Conservation (phyloP, 2,888 invertebrate genomes). For the Thecophora atra region DNA sequence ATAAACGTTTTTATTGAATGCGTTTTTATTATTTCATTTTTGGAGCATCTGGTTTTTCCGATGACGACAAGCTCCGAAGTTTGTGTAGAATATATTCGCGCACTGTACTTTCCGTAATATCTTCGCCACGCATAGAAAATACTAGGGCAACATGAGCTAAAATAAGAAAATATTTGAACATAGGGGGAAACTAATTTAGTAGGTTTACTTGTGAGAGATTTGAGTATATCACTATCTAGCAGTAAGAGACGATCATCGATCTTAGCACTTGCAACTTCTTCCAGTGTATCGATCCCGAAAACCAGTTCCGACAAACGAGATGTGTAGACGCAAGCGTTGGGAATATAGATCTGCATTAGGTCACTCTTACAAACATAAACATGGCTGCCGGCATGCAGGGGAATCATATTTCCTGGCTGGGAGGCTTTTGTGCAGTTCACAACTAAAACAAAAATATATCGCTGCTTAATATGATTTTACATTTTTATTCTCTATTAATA, state of each 20-base stretch:
- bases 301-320: constrained; percentile 61
- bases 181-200: neutral
- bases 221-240: constrained; percentile 53
- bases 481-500: neutral
- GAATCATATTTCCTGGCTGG: constrained; percentile 49
- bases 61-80: constrained; percentile 49
- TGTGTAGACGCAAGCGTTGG: constrained; percentile 62
- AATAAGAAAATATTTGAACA: constrained; percentile 3
- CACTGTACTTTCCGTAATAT: constrained; percentile 52
- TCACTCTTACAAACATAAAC: constrained; percentile 61
- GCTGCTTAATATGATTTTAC: neutral
- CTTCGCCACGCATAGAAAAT: constrained; percentile 58
- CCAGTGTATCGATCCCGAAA: constrained; percentile 56
- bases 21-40: constrained; percentile 2
- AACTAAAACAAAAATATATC: neutral
- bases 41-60: neutral
- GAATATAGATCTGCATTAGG: constrained; percentile 59
- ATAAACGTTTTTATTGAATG: neutral
- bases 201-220: constrained; percentile 62
- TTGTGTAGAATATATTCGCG: constrained; percentile 58
- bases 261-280: constrained; percentile 50
- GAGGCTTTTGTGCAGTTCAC: constrained; percentile 9
- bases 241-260: constrained; percentile 47
- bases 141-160: constrained; percentile 64
- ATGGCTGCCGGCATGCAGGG: constrained; percentile 61